These are phyloP conservation scores for Rhadina sibilatrix DNA, from an alignment of 2,113 vertebrate genomes.

Conservation along the genomic window DNA sequence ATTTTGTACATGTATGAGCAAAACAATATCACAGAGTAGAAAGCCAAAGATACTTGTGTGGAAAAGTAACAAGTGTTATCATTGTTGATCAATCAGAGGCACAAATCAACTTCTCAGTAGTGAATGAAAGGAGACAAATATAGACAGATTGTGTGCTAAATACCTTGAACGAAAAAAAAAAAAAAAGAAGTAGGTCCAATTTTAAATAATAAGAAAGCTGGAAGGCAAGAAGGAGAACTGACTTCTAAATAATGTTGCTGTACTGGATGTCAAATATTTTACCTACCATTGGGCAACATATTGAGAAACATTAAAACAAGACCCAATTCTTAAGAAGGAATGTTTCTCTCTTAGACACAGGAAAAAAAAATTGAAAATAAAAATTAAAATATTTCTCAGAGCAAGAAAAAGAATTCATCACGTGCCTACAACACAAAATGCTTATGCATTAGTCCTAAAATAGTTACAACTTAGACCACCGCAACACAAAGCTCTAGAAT, in stretches of 20 bases:
- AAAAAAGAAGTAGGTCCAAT: background rate
- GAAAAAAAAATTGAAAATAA: background rate
- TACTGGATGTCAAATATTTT: background rate
- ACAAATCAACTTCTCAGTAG: background rate
- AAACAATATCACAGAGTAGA: background rate
- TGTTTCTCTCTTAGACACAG: background rate
- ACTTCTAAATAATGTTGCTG: background rate
- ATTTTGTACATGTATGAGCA: background rate
- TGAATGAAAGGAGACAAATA: background rate
- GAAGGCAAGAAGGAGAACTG: background rate
- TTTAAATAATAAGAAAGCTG: background rate
- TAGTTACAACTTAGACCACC: background rate
- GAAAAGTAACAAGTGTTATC: background rate
- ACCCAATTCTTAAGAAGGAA: background rate
- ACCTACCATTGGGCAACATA: background rate
- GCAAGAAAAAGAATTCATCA: background rate
- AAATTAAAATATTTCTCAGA: background rate
- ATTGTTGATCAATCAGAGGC: background rate
- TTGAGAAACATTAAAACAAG: background rate
- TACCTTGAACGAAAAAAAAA: background rate
- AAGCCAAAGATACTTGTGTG: background rate
- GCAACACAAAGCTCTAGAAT: background rate
- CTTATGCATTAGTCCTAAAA: background rate
- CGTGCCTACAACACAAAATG: background rate
- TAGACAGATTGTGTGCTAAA: background rate